Evolutionary conservation across 2,888 invertebrate genomes (phyloP), one percentile per base, ranked within the genome.

Genomic region (Beris chalybata): DNA sequence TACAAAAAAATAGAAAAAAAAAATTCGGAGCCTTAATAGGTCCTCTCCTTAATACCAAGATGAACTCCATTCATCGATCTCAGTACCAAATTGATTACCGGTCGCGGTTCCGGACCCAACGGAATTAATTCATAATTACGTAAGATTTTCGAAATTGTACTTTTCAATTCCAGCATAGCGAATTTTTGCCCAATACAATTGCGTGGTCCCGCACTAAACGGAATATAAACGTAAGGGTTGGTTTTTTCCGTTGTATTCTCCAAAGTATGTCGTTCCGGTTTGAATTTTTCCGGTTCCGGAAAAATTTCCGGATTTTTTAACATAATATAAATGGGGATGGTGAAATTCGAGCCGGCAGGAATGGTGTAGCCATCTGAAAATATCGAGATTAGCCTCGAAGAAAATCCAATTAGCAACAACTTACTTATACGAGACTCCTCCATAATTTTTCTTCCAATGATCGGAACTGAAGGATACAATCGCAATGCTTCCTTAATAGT

Each of bases 401-500:
- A 22, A 22, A 22, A 22, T 22, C 22, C 22, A 22, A 22, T 22
- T 22, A 22, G 22, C 22, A 22, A 22, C 7, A 9, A 74, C 82
- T 75, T 78, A 86, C 87, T 84, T 70, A 88, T 73, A 58, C 75
- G 74, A 13, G 86, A 75, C 68, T 85, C 82, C 71, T 85, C 83
- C 0, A 79, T 78, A n/a, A 88, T 70, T 7, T 70, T 73, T 57
- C 89, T 83, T 5, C 85, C 83, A 55, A 89, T 83, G 7, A 87
- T 82, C 43, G 86, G 86, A 11, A 89, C 87, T 54, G 87, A 86
- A 0, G 89, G 89, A 72, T 83, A 87, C 1, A 89, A 73, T 44
- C 89, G 79, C 67, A 89, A 72, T 0, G 86, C 81, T 74, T 89
- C 89, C 74, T 88, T 89, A 50, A 89, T 84, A 55, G 87, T 87